A percentile compares a stretch with the other conserved stretches of the same genome.
These are phyloP conservation scores for Drosophila nasuta DNA, from an alignment of 1,140 invertebrate genomes.

Conservation along the genomic window DNA sequence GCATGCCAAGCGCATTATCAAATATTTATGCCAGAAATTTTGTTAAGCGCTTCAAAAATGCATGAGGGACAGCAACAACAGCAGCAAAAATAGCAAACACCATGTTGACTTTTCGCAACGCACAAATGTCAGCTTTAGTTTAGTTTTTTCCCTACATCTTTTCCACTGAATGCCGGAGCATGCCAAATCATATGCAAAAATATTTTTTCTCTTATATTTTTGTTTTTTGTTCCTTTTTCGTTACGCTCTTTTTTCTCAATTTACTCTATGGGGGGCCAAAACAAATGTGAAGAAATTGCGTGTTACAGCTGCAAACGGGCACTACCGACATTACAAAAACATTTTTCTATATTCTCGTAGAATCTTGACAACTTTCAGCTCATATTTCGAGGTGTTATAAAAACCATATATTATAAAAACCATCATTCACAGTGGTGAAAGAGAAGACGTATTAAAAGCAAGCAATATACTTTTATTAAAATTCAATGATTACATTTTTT, in stretches of 20 bases:
- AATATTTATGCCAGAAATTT: conserved; percentile 50
- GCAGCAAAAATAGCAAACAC: conserved; percentile 12
- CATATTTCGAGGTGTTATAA: too few relatives aligned
- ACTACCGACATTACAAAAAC: not conserved
- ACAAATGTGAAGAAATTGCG: not conserved
- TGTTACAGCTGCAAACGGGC: not conserved
- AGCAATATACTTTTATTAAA: too few relatives aligned
- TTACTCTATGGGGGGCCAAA: not conserved
- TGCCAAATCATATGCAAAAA: conserved; percentile 45
- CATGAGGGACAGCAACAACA: conserved; percentile 34
- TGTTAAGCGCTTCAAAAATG: conserved; percentile 56
- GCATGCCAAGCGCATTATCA: conserved; percentile 49
- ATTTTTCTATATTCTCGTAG: too few relatives aligned
- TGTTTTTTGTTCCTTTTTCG: not conserved
- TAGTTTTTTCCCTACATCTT: conserved; percentile 26
- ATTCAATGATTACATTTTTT: too few relatives aligned
- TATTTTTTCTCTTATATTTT: conserved; percentile 8
- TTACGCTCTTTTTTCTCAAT: not conserved
- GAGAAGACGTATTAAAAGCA: too few relatives aligned
- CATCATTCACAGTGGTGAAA: too few relatives aligned
- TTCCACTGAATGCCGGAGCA: conserved; percentile 13
- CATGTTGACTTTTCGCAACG: conserved; percentile 56
- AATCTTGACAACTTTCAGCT: too few relatives aligned
- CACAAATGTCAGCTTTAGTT: conserved; percentile 58
- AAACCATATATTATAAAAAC: too few relatives aligned